phyloP scores from a whole-genome alignment of 2,113 vertebrate species.

The Xenopus laevis region DNA sequence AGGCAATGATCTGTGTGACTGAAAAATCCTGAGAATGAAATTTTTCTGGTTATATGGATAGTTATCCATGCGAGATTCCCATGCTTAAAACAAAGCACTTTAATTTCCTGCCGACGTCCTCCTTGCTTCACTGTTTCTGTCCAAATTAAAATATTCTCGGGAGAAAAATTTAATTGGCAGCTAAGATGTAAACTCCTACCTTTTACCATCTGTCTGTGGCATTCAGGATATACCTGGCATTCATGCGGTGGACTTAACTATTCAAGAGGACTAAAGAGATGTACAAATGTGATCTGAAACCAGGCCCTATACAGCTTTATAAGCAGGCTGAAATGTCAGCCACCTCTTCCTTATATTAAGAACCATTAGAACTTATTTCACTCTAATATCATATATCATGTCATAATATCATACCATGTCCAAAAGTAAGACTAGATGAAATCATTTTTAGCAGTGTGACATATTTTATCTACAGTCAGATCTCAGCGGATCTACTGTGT shows the following conservation, averaged over 20 bases:
- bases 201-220: conserved; percentile 28
- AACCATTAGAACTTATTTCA: conserved; percentile 2
- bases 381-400: not conserved
- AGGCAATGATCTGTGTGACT: too few species aligned
- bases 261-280: conserved; percentile 17
- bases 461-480: too few species aligned
- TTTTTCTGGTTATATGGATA: not conserved
- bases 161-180: not conserved
- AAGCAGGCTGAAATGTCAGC: conserved; percentile 7
- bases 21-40: too few species aligned
- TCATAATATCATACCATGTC: too few species aligned
- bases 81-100: conserved; percentile 13
- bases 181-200: conserved; percentile 7
- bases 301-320: conserved; percentile 11
- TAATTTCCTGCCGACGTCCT: conserved; percentile 12
- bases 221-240: conserved; percentile 13
- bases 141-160: conserved; percentile 32
- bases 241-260: conserved; percentile 17
- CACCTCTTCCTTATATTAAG: conserved; percentile 17
- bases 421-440: too few species aligned
- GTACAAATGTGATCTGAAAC: not conserved
- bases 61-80: conserved; percentile 27
- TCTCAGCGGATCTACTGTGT: too few species aligned
- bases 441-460: too few species aligned
- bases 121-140: conserved; percentile 23